Percentiles rank a stretch among this genome's conserved stretches.
phyloP scores from a whole-genome alignment of 2,888 invertebrate genomes.

The Pollenia labialis region DNA sequence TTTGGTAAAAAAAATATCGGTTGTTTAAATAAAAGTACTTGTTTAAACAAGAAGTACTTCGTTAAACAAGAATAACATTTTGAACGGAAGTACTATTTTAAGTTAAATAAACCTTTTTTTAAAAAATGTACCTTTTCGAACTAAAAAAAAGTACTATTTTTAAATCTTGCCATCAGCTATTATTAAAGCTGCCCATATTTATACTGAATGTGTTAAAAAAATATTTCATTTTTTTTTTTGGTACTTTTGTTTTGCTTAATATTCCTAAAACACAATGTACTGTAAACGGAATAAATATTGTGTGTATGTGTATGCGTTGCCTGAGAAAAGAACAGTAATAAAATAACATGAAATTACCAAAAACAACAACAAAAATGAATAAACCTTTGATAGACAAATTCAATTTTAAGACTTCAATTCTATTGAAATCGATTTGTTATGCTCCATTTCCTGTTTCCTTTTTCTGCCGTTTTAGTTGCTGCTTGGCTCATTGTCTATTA shows the following conservation, averaged over 20 bases:
- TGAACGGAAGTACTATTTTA: too few relatives aligned
- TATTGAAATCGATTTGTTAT: constrained; percentile 72
- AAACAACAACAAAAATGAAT: constrained; percentile 42
- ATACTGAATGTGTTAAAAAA: background rate
- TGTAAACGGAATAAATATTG: constrained; percentile 34
- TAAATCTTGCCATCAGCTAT: too few relatives aligned
- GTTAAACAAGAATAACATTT: too few relatives aligned
- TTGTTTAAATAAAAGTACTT: too few relatives aligned
- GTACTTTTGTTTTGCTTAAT: constrained; percentile 23
- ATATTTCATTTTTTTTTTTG: background rate
- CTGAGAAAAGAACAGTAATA: background rate
- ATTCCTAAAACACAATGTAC: constrained; percentile 42
- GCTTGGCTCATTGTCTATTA: constrained; percentile 4
- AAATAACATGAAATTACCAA: constrained; percentile 19
- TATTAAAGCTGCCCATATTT: background rate
- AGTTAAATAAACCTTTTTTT: too few relatives aligned
- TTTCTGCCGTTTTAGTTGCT: background rate
- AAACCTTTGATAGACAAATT: constrained; percentile 70
- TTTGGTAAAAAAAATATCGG: too few relatives aligned
- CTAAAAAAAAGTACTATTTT: too few relatives aligned
- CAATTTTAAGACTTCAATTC: constrained; percentile 71
- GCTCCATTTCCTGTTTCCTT: constrained; percentile 70
- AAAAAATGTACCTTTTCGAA: too few relatives aligned
- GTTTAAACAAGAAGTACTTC: too few relatives aligned
- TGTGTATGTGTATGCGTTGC: constrained; percentile 4